Evolutionary conservation across 2,113 vertebrate genomes (phyloP).

Genomic region (Lepidothrix coronata): DNA sequence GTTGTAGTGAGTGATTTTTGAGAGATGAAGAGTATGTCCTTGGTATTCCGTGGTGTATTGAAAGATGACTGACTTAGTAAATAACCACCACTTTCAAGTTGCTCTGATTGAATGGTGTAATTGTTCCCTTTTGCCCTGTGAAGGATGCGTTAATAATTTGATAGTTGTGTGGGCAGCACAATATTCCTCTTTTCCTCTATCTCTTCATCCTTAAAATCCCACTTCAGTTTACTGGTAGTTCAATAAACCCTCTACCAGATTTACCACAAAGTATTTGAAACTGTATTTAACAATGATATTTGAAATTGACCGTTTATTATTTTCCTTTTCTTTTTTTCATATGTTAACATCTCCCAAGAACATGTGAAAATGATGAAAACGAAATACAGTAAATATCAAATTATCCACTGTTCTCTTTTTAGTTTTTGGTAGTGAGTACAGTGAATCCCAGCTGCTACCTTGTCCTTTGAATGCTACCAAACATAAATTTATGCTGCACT

Average conservation of each 20-base stretch:
- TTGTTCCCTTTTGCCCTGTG: background rate
- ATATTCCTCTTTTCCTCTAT: background rate
- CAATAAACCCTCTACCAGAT: background rate
- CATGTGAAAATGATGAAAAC: background rate
- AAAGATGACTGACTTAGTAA: background rate
- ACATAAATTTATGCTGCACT: background rate
- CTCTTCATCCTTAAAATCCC: background rate
- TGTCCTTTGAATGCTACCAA: background rate
- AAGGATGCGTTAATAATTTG: background rate
- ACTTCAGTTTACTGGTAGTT: background rate
- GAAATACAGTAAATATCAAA: background rate
- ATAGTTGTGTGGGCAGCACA: background rate
- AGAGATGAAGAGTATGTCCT: background rate
- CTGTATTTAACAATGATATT: background rate
- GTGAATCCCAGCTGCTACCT: background rate
- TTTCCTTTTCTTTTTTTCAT: background rate
- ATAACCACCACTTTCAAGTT: background rate
- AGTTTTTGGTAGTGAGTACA: background rate
- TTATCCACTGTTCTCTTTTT: background rate
- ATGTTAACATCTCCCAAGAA: background rate
- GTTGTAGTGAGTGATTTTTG: background rate
- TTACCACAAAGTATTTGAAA: background rate
- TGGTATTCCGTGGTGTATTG: background rate
- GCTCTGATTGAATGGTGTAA: background rate
- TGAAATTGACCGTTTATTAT: background rate